Evolutionary conservation across 2,797 vertebrate species (phyloP).

Genomic region (Phrynocephalus forsythii): DNA sequence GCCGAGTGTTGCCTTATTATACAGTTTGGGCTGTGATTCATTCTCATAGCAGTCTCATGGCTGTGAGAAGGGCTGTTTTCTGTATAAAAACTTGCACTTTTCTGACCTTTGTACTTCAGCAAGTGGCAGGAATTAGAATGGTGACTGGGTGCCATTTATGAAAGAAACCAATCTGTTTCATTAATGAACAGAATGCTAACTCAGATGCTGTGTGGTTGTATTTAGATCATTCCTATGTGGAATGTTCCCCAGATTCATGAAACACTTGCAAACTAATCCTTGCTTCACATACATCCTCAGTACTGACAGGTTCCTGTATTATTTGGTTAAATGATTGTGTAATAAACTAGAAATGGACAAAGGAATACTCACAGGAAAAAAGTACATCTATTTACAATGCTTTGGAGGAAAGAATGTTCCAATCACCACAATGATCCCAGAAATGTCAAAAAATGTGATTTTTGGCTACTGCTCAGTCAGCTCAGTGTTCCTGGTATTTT

Average conservation of each 20-base stretch:
- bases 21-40: slow-evolving; percentile 60
- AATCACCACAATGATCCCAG: background rate
- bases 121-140: slow-evolving; percentile 44
- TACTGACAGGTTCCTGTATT: background rate
- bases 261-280: slow-evolving; percentile 12
- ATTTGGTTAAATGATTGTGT: background rate
- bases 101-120: slow-evolving; percentile 42
- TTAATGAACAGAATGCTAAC: slow-evolving; percentile 60
- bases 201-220: slow-evolving; percentile 29
- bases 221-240: background rate
- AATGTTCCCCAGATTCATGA: background rate
- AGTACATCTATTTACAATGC: background rate
- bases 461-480: background rate
- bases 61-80: slow-evolving; percentile 38
- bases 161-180: slow-evolving; percentile 40
- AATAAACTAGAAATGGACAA: background rate
- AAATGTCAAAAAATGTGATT: background rate
- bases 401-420: background rate
- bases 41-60: slow-evolving; percentile 39
- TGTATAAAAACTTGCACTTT: slow-evolving; percentile 34
- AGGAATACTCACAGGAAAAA: background rate
- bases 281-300: background rate
- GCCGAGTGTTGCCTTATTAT: slow-evolving; percentile 49
- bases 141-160: slow-evolving; percentile 36
- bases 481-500: background rate